These are phyloP conservation scores for Tolypeutes matacus DNA, from an alignment of 2,797 vertebrate genomes.

Conservation along the genomic window DNA sequence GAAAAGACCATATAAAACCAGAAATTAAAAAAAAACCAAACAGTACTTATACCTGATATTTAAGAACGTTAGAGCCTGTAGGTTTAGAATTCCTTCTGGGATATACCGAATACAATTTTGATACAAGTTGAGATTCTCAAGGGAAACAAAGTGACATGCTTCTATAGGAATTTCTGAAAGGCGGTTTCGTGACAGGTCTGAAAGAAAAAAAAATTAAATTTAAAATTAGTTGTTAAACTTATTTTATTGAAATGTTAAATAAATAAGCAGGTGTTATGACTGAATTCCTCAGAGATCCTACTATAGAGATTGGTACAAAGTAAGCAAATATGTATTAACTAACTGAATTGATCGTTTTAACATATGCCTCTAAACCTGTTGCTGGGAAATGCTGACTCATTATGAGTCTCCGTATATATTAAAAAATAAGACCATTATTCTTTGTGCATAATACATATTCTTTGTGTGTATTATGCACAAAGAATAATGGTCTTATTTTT, in stretches of 20 bases:
- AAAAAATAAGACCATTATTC: slow-evolving; percentile 52
- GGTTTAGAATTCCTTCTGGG: slow-evolving; percentile 94
- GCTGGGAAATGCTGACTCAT: slow-evolving; percentile 41
- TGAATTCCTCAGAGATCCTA: slow-evolving; percentile 23
- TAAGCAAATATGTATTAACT: slow-evolving; percentile 48
- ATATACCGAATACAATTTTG: slow-evolving; percentile 97
- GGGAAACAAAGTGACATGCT: slow-evolving; percentile 95
- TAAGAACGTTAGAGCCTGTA: slow-evolving; percentile 96
- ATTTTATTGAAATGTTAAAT: slow-evolving; percentile 60
- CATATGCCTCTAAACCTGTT: slow-evolving; percentile 11
- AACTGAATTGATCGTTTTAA: slow-evolving; percentile 54
- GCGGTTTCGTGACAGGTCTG: slow-evolving; percentile 96
- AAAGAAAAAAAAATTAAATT: slow-evolving; percentile 62
- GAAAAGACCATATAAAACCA: slow-evolving; percentile 50
- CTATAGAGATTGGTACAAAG: neutral
- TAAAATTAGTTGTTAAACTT: slow-evolving; percentile 58
- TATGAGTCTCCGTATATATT: neutral
- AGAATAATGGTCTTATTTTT: too few relatives aligned
- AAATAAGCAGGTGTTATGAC: neutral
- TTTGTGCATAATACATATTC: slow-evolving; percentile 57
- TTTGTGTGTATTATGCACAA: too few relatives aligned
- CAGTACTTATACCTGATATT: slow-evolving; percentile 95
- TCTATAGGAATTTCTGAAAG: slow-evolving; percentile 95
- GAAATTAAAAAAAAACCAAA: slow-evolving; percentile 11
- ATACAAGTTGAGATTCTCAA: slow-evolving; percentile 97